Evolutionary conservation across 1,140 invertebrate species (phyloP).

Genomic region (Lordiphosa collinella): DNA sequence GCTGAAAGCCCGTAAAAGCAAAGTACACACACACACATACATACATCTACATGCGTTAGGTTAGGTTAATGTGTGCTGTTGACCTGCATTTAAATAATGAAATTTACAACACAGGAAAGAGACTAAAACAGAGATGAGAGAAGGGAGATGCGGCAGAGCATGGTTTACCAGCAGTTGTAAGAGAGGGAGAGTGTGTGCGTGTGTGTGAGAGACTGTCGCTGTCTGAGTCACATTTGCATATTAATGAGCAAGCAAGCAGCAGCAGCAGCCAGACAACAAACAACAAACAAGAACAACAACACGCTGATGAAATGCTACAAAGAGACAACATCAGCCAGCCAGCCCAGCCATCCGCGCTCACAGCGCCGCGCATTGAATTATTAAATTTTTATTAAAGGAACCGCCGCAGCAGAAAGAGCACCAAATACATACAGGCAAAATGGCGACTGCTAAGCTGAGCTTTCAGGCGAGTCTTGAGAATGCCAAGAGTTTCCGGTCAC

Average conservation of each 20-base stretch:
- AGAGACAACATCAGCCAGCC: constrained; percentile 38
- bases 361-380: constrained; percentile 38
- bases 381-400: constrained; percentile 55
- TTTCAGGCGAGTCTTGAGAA: constrained; percentile 28
- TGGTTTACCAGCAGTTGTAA: constrained; percentile 24
- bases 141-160: constrained; percentile 18
- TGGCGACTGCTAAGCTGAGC: constrained; percentile 23
- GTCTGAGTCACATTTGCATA: constrained; percentile 62
- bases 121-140: constrained; percentile 26
- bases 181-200: constrained; percentile 5
- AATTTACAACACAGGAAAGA: constrained; percentile 42
- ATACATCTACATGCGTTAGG: constrained; percentile 7
- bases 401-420: constrained; percentile 4
- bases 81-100: constrained; percentile 52
- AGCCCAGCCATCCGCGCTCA: background rate
- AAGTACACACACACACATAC: constrained; percentile 15
- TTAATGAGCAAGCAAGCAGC: constrained; percentile 43
- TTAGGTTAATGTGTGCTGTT: constrained; percentile 32
- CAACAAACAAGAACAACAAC: constrained; percentile 19
- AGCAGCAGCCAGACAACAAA: constrained; percentile 16
- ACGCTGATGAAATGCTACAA: constrained; percentile 61
- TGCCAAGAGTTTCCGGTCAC: constrained; percentile 48
- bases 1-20: constrained; percentile 5
- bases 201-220: background rate
- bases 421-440: constrained; percentile 8